Evolutionary conservation across 2,888 invertebrate genomes (phyloP).

Genomic region (Meiosimyza decipiens): DNA sequence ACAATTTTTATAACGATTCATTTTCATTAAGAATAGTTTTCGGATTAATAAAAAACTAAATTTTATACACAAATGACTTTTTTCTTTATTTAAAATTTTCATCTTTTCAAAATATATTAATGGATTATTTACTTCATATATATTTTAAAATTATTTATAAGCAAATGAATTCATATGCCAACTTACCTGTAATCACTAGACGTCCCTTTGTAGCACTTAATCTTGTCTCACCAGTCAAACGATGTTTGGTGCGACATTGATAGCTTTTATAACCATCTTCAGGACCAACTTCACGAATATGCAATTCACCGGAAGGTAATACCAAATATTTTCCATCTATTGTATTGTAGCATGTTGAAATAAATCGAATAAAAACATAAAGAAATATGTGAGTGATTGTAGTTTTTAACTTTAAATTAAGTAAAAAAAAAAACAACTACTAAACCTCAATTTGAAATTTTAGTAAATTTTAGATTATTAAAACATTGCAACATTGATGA

Average conservation of each 20-base stretch:
- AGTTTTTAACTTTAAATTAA: not conserved
- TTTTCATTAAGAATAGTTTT: too few relatives aligned
- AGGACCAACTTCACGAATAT: constrained; percentile 93
- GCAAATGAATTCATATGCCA: constrained; percentile 30
- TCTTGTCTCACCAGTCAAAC: constrained; percentile 91
- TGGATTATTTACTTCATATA: constrained; percentile 28
- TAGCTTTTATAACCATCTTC: constrained; percentile 95
- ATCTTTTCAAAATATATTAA: not conserved
- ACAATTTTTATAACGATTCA: too few relatives aligned
- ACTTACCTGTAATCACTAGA: constrained; percentile 94
- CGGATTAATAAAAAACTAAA: too few relatives aligned
- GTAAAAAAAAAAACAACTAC: not conserved
- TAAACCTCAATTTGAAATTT: constrained; percentile 7
- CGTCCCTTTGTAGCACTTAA: constrained; percentile 93
- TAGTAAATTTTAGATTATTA: not conserved
- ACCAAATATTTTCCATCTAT: constrained; percentile 96
- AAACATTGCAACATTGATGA: too few relatives aligned
- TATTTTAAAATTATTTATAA: not conserved
- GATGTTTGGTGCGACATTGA: constrained; percentile 93
- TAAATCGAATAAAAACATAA: constrained; percentile 28
- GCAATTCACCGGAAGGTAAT: constrained; percentile 92
- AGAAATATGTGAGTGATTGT: constrained; percentile 41
- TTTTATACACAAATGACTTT: too few relatives aligned
- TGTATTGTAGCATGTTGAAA: constrained; percentile 16
- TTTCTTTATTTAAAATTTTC: too few relatives aligned